Conservation (phyloP, 2,113 vertebrate genomes). For the Mirza zaza region DNA sequence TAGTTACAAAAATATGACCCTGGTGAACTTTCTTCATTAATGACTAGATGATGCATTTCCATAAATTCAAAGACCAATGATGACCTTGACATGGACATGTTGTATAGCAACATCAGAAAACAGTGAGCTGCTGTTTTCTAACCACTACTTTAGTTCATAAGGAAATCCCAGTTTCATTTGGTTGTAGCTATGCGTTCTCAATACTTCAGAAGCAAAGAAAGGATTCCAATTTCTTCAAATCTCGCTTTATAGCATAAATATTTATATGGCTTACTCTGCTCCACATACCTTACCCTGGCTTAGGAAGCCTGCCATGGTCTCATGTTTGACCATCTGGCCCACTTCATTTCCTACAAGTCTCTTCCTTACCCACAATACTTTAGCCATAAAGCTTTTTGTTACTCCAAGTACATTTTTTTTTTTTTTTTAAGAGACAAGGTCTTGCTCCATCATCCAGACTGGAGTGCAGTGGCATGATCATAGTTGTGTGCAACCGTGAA, state of each 20-base stretch:
- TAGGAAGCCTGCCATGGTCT: background rate
- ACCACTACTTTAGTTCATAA: background rate
- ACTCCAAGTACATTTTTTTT: background rate
- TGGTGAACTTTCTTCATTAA: background rate
- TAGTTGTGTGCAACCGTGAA: too few relatives aligned
- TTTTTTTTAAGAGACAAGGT: too few relatives aligned
- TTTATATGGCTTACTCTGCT: background rate
- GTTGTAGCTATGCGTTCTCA: background rate
- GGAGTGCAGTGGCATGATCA: too few relatives aligned
- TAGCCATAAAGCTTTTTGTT: too few relatives aligned
- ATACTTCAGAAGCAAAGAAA: background rate
- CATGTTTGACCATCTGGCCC: too few relatives aligned
- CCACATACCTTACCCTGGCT: background rate
- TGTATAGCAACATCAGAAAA: background rate
- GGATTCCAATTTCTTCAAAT: background rate
- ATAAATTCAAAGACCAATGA: background rate
- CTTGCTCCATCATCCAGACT: too few relatives aligned
- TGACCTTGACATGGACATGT: background rate
- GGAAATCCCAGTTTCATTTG: background rate
- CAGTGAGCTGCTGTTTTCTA: background rate
- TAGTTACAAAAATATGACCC: background rate
- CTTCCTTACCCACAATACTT: background rate
- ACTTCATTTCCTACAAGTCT: background rate
- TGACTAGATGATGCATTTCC: background rate
- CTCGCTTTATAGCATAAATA: background rate